Evolutionary conservation across 2,888 invertebrate species (phyloP), one percentile per base, ranked within the genome.

Genomic region (Pseudococcus jackbeardsleyi): DNA sequence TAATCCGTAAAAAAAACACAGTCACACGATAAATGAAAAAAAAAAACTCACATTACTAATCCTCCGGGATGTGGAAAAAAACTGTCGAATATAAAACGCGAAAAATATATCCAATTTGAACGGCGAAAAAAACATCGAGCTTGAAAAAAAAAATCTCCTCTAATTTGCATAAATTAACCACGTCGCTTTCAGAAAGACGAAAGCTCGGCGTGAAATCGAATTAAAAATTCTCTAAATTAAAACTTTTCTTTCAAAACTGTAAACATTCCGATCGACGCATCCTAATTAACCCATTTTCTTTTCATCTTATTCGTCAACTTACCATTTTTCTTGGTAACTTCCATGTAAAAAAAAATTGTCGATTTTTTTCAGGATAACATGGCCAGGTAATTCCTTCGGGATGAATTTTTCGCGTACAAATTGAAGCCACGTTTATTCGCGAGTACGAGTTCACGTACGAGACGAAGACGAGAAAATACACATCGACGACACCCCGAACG

Each of bases 301-400:
- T 6, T 17, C 15, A 12, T 33, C 19, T 22, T 1, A 22, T 1
- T 64, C 22, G 64, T 72, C 26, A 26, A 46, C 79, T 82, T 82
- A 82, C 79, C 79, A 46, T 82, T 82, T 46, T 46, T 82, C 46
- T 46, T 82, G 79, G 79, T 82, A 82, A 82, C 79, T 19, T 82
- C 79, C 79, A 82, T 82, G 79, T 19, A 82, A 72, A 72, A 77
- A 72, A 72, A 72, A 72, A 6, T 72, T 9, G 17, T 26, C 33
- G 7, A 72, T 6, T 6, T 72, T 72, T 72, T 8, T 33, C 72
- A 33, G 4, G 72, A 26, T 6, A 72, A 72, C 33, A 72, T 72
- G 17, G 33, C 17, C 3, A 9, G 26, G 1, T 8, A 19, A 19
- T 72, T 72, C 72, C 33, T 33, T 72, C 17, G 72, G 7, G 26